phyloP scores from a whole-genome alignment of 2,888 invertebrate genomes.

The Megalurothrips usitatus region DNA sequence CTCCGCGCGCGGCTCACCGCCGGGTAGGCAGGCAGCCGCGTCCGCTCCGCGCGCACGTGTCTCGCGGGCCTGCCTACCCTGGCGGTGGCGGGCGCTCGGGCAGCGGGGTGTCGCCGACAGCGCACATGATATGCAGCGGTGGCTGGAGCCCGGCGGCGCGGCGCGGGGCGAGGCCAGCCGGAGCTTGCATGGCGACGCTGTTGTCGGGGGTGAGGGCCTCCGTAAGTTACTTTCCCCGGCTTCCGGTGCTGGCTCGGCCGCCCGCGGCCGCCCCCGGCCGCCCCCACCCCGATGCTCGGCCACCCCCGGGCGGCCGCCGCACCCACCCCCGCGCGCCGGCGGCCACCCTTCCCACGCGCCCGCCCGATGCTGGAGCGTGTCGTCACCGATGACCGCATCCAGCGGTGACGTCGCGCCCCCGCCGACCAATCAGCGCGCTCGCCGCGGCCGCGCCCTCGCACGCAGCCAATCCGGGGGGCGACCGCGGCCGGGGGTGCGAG shows the following conservation, averaged over 20 bases:
- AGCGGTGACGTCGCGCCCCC: not conserved
- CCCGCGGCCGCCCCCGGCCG: not conserved
- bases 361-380: not conserved
- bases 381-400: conserved; percentile 16
- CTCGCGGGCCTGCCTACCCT: too few species aligned
- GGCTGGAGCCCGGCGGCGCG: too few species aligned
- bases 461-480: not conserved
- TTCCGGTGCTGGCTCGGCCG: not conserved
- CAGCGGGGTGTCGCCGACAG: too few species aligned
- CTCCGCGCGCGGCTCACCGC: too few species aligned
- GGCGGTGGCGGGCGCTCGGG: too few species aligned
- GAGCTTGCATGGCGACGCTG: too few species aligned
- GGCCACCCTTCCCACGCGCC: conserved; percentile 11
- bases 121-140: too few species aligned
- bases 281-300: too few species aligned
- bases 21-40: too few species aligned
- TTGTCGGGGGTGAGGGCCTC: not conserved
- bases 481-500: not conserved
- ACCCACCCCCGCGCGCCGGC: not conserved
- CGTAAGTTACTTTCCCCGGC: not conserved
- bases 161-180: too few species aligned
- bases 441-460: not conserved
- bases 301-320: not conserved
- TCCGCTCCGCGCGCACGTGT: too few species aligned
- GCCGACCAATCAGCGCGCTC: not conserved